Conservation (phyloP, 2,797 vertebrate species). For the Tenualosa ilisha region DNA sequence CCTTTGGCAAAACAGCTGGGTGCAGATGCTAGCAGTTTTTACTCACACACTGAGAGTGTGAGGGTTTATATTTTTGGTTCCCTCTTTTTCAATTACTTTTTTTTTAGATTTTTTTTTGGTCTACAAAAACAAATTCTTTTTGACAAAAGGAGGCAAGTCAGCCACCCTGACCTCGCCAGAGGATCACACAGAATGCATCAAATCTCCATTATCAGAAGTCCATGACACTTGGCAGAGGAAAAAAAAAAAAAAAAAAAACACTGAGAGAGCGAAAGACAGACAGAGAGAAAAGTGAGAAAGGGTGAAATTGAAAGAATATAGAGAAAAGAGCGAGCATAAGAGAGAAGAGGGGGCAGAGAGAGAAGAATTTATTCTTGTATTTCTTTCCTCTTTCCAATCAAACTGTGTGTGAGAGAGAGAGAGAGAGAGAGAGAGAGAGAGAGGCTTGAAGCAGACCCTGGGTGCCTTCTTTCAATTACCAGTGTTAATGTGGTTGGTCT, state of each 20-base stretch:
- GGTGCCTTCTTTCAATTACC: not conserved
- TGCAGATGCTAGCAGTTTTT: not conserved
- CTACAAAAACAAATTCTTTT: constrained; percentile 16
- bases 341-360: not conserved
- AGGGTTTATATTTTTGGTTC: not conserved
- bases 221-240: not conserved
- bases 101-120: not conserved
- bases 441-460: not conserved
- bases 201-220: constrained; percentile 61
- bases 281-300: not conserved
- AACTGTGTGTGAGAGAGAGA: not conserved
- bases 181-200: constrained; percentile 70
- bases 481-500: constrained; percentile 20
- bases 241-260: not conserved
- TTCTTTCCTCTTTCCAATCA: too few relatives aligned
- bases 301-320: too few relatives aligned
- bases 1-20: not conserved
- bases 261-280: not conserved
- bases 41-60: not conserved
- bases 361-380: not conserved
- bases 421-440: not conserved
- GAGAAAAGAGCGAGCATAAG: not conserved
- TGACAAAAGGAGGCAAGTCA: constrained; percentile 16
- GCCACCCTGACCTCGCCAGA: constrained; percentile 34
- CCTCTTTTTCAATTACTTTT: not conserved